Evolutionary conservation across 2,888 invertebrate species (phyloP).

Genomic region (Lycaena phlaeas): DNA sequence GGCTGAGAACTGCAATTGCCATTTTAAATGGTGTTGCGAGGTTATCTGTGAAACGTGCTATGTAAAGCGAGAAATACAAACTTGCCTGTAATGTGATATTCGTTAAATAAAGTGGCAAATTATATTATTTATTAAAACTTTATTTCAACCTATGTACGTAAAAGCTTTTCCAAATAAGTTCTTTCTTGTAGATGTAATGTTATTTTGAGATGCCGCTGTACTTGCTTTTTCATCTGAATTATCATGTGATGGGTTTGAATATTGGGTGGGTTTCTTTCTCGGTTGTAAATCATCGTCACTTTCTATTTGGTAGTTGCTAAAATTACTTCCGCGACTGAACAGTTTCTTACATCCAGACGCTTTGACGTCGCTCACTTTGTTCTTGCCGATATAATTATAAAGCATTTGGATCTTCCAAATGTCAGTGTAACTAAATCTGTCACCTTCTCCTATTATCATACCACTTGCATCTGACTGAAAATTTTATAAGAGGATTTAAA

Average conservation of each 20-base stretch:
- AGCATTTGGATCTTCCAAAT: conserved; percentile 42
- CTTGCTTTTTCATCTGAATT: too few species aligned
- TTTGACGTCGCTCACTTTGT: conserved; percentile 18
- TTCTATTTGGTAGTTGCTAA: conserved; percentile 16
- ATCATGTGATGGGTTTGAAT: too few species aligned
- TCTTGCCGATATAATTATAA: conserved; percentile 35
- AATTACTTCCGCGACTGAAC: conserved; percentile 30
- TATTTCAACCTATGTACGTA: too few species aligned
- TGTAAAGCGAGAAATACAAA: conserved; percentile 80
- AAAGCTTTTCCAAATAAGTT: too few species aligned
- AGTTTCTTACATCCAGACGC: conserved; percentile 34
- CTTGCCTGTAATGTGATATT: conserved; percentile 77
- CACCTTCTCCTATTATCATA: conserved; percentile 12
- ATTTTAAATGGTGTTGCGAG: conserved; percentile 94
- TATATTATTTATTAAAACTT: conserved; percentile 14
- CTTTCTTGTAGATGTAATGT: too few species aligned
- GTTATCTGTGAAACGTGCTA: conserved; percentile 89
- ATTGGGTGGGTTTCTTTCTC: conserved; percentile 31
- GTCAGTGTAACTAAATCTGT: conserved; percentile 30
- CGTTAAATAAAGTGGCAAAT: conserved; percentile 3
- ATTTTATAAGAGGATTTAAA: too few species aligned
- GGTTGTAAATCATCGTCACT: conserved; percentile 18
- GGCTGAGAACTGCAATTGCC: conserved; percentile 88
- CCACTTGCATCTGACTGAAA: not conserved
- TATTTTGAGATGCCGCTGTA: too few species aligned